A percentile compares a stretch with the other conserved stretches of the same genome.
Conservation (phyloP, 2,113 vertebrate species). For the Cryptomyrus ogoouensis region DNA sequence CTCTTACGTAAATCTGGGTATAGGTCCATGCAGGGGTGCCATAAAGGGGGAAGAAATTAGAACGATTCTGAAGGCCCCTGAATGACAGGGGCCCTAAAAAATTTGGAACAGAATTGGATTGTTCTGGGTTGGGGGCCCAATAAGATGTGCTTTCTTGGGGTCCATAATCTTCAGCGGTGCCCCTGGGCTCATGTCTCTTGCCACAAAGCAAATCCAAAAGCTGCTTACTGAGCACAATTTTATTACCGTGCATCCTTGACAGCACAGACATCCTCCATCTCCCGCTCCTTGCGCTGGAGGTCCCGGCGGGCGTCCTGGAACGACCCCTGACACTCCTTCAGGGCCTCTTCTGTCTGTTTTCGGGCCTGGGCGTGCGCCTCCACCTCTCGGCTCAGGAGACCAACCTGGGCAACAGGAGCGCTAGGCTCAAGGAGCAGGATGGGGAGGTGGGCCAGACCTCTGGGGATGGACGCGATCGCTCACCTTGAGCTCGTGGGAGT, state of each 20-base stretch:
- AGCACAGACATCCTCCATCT: conserved; percentile 49
- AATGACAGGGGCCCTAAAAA: too few species aligned
- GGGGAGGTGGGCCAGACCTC: neutral
- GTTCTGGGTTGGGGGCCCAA: neutral
- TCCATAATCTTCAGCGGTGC: neutral
- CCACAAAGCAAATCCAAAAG: neutral
- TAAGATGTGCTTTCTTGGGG: neutral
- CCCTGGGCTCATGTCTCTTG: neutral
- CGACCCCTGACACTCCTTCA: conserved; percentile 47
- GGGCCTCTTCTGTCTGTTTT: conserved; percentile 42
- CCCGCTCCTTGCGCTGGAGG: conserved; percentile 46
- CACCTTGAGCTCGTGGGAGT: conserved; percentile 67
- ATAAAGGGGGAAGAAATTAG: neutral
- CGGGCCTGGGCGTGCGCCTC: conserved; percentile 46
- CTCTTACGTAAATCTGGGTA: neutral
- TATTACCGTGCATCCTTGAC: conserved; percentile 59
- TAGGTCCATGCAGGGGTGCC: neutral
- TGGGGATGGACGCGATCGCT: neutral
- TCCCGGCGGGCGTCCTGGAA: conserved; percentile 46
- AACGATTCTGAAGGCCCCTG: neutral
- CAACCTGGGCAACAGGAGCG: conserved; percentile 47
- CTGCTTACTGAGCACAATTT: neutral
- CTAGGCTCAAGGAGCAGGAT: neutral
- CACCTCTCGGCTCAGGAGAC: conserved; percentile 59
- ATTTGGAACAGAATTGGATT: neutral